Conservation (phyloP, 2,113 vertebrate species). For the Nyctibius bracteatus region DNA sequence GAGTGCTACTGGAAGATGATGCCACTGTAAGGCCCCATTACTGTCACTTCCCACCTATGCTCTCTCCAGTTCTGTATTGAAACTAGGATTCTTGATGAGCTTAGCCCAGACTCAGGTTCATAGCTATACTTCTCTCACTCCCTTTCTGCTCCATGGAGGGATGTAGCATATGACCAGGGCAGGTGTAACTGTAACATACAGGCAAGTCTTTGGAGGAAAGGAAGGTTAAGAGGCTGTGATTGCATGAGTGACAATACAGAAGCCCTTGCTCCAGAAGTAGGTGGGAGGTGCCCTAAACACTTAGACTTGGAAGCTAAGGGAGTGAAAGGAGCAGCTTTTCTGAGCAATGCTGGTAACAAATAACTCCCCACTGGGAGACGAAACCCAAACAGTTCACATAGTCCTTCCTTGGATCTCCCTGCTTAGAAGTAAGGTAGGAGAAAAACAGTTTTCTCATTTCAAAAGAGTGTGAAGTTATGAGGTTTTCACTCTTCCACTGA, state of each 20-base stretch:
- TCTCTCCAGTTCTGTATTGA: not conserved
- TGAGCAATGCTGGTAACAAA: not conserved
- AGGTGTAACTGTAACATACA: not conserved
- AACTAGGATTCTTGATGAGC: not conserved
- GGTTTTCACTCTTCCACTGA: not conserved
- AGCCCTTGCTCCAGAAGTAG: not conserved
- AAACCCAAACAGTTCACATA: not conserved
- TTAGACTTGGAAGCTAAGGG: not conserved
- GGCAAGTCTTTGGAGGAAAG: not conserved
- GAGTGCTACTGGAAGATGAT: not conserved
- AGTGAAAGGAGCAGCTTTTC: not conserved
- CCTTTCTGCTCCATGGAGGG: not conserved
- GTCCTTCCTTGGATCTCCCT: not conserved
- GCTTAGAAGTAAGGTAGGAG: not conserved
- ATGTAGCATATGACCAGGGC: not conserved
- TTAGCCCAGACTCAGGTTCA: not conserved
- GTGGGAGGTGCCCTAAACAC: not conserved
- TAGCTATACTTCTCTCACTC: not conserved
- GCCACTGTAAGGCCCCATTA: accelerated
- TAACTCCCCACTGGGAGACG: accelerated
- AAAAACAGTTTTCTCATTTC: not conserved
- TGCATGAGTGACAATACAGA: not conserved
- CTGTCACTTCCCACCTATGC: not conserved
- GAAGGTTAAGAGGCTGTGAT: not conserved
- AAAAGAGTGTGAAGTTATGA: not conserved